Base-by-base conservation (phyloP, 2,888 invertebrate genomes). In the Zygothrica quintamaculata region DNA sequence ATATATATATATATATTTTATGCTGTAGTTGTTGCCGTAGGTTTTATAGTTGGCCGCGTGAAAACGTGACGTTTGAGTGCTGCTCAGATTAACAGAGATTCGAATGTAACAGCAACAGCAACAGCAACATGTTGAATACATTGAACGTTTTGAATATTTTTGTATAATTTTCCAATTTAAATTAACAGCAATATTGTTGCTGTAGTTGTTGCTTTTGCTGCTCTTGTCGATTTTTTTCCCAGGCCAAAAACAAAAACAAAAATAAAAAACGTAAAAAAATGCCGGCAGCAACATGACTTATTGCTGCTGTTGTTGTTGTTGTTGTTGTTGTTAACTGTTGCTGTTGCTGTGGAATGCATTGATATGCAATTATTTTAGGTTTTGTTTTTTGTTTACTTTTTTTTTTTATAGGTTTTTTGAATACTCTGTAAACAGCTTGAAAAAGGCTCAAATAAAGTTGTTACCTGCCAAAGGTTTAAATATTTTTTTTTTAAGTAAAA, bases 151-250 rank as follows among this genome's bases (percentile, higher is more conserved):
- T 84, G 75, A 88, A 89, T 89, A 86, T 80, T 89, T 89, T 88
- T 82, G 88, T 89, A 89, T 89, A 89, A 89, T 89, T 89, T 89
- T 88, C 88, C 89, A 89, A 89, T 89, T 88, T 88, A 89, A 89
- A 89, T 89, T 87, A 89, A 84, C 64, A 75, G 79, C 73, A 66
- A 53, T 72, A 68, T 76, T 61, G 57, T 58, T 74, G 73, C 48
- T 65, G 44, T n/a, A 72, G 65, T 22, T 65, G 60, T 12, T 56
- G 59, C n/a, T 29, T 22, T 39, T 51, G 40, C 39, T 9, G 13
- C n/a, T 29, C 29, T 65, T 68, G 72, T 53, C 75, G 68, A 79
- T 76, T 78, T 89, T n/a, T 89, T 88, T 89, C 89, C 88, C 89
- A 89, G 88, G 89, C 88, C 71, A 50, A 58, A 52, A 57, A 59